Conservation (phyloP, 1,140 invertebrate genomes). For the Cherax quadricarinatus region DNA sequence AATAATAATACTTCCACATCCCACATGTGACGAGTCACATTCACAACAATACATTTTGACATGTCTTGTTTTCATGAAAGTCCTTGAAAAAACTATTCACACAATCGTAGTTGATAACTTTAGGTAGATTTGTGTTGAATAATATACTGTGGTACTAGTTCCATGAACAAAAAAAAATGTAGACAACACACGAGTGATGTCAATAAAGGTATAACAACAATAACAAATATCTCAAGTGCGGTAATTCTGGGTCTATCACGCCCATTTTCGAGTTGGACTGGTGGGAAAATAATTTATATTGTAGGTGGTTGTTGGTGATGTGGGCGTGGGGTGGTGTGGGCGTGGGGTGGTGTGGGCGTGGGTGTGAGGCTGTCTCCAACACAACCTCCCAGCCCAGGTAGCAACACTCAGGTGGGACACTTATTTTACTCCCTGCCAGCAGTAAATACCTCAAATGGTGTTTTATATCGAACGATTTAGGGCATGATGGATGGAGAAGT, state of each 20-base stretch:
- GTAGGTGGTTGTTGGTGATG: neutral
- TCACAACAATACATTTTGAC: neutral
- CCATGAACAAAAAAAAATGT: neutral
- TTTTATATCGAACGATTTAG: neutral
- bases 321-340: neutral
- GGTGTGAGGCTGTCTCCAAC: neutral
- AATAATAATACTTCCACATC: neutral
- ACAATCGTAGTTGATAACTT: neutral
- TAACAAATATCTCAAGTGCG: neutral
- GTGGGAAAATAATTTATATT: neutral
- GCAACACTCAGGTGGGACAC: slow-evolving; percentile 14
- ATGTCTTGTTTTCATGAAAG: neutral
- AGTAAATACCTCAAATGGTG: neutral
- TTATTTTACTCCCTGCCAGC: neutral
- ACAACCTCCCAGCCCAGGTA: slow-evolving; percentile 10
- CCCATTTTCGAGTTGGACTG: no score
- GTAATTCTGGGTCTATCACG: neutral
- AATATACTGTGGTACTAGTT: neutral
- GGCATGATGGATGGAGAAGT: neutral
- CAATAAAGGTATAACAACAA: neutral
- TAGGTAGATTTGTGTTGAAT: neutral
- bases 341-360: neutral
- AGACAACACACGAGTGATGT: neutral
- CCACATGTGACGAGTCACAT: neutral
- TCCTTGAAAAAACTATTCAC: neutral